Evolutionary conservation across 2,797 vertebrate species (phyloP).

Genomic region (Micromesistius poutassou): DNA sequence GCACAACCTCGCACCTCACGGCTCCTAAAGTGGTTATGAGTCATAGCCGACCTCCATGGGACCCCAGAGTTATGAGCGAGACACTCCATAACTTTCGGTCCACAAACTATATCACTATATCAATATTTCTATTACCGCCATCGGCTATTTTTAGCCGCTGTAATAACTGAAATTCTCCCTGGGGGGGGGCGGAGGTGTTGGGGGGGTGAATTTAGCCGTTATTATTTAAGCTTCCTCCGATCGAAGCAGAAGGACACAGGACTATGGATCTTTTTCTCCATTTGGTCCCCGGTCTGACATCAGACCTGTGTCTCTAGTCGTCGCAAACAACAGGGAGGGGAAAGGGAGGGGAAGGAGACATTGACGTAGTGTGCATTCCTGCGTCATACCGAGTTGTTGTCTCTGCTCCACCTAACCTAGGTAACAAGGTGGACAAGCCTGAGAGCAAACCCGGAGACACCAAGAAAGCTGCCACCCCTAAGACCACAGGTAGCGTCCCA

Average conservation of each 20-base stretch:
- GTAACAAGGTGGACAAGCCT: constrained; percentile 82
- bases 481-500: constrained; percentile 76
- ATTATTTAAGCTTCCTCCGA: background rate
- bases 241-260: background rate
- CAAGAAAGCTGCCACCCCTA: constrained; percentile 79
- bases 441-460: constrained; percentile 78
- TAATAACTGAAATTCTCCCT: background rate
- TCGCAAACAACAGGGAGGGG: background rate
- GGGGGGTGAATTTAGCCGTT: background rate
- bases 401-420: constrained; percentile 57
- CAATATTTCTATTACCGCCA: background rate
- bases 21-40: background rate
- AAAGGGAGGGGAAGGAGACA: background rate
- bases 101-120: background rate
- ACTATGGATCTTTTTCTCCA: background rate
- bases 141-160: background rate
- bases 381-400: background rate
- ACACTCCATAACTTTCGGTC: background rate
- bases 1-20: background rate
- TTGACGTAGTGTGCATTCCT: background rate
- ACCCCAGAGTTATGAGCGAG: background rate
- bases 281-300: background rate
- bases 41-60: background rate
- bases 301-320: background rate
- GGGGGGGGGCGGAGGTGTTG: background rate